Percentiles rank a stretch among this genome's conserved stretches.
Conservation (phyloP, 2,797 vertebrate species). For the Mastacembelus armatus region DNA sequence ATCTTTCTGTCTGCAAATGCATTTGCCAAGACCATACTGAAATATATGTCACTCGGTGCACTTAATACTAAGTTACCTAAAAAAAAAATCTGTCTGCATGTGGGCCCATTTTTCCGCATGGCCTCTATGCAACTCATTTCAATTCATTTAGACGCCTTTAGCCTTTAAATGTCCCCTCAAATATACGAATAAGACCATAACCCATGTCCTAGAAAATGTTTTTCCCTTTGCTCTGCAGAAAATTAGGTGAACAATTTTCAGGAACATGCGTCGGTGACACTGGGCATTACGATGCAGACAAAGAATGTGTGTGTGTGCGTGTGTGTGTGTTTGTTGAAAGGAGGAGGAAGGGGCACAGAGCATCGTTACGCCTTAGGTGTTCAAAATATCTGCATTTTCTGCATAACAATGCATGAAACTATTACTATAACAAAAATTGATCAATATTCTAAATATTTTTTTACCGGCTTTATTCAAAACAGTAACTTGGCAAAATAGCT, state of each 20-base stretch:
- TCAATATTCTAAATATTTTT: background rate
- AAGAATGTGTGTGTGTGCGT: constrained; percentile 69
- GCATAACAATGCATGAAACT: background rate
- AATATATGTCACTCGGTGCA: too few relatives aligned
- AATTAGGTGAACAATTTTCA: constrained; percentile 9
- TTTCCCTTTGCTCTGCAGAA: background rate
- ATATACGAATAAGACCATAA: too few relatives aligned
- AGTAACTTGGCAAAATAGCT: constrained; percentile 1
- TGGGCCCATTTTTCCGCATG: background rate
- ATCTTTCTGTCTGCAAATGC: background rate
- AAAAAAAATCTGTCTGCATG: background rate
- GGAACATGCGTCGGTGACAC: constrained; percentile 40
- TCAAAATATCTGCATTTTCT: constrained; percentile 25
- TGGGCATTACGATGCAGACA: constrained; percentile 65
- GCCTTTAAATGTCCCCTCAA: background rate
- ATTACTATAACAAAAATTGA: background rate
- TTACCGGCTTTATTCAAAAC: background rate
- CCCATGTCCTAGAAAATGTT: background rate
- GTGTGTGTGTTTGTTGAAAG: constrained; percentile 34
- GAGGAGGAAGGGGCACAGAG: constrained; percentile 12
- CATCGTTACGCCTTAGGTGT: constrained; percentile 9
- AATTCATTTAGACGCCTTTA: background rate
- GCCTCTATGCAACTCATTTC: background rate
- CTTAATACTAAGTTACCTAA: background rate
- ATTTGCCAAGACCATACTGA: background rate